phyloP scores from a whole-genome alignment of 2,113 vertebrate species.

The Chaetodon trifascialis region DNA sequence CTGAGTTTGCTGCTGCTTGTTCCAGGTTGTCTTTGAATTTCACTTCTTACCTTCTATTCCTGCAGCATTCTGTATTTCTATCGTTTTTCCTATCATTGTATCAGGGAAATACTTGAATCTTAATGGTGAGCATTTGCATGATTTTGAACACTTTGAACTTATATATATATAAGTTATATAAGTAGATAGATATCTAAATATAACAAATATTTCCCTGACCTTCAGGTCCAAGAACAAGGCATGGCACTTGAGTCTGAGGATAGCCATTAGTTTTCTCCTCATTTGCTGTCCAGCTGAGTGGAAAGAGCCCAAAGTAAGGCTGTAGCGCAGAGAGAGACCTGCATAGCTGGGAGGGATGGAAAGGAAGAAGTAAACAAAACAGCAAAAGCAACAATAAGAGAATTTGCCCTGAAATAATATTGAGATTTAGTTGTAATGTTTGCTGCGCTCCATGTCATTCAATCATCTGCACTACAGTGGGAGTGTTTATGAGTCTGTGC shows the following conservation, averaged over 20 bases:
- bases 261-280: slow-evolving; percentile 86
- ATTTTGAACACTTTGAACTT: slow-evolving; percentile 1
- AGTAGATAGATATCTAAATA: too few relatives aligned
- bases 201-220: slow-evolving; percentile 79
- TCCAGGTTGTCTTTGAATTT: background rate
- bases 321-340: slow-evolving; percentile 88
- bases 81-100: background rate
- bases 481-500: slow-evolving; percentile 32
- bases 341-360: slow-evolving; percentile 83
- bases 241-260: slow-evolving; percentile 90
- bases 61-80: background rate
- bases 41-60: background rate
- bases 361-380: background rate
- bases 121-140: too few relatives aligned
- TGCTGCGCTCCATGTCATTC: background rate
- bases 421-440: background rate
- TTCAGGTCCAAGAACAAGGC: slow-evolving; percentile 89
- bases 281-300: slow-evolving; percentile 85
- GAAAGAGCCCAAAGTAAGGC: slow-evolving; percentile 86
- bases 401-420: background rate
- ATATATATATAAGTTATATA: too few relatives aligned
- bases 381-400: background rate
- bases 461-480: background rate
- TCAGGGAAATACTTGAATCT: background rate
- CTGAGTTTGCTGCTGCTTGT: background rate